Base-by-base conservation (phyloP, 53 echinoderm and acorn worm genomes). In the Apostichopus leukothele region DNA sequence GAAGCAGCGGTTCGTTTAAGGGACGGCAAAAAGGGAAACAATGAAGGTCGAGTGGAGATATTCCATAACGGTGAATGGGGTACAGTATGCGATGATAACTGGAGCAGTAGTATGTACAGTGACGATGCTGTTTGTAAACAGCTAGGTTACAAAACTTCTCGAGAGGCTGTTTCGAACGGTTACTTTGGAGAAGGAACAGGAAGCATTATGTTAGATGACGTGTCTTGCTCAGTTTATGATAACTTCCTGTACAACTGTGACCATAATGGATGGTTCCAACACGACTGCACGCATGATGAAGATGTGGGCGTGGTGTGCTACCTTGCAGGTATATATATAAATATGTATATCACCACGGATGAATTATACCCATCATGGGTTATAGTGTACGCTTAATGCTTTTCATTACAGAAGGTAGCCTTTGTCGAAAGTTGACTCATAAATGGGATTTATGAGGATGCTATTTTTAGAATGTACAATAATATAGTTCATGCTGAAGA, bases 201-300 rank as follows among this genome's bases (percentile, higher is more conserved):
- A 51, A 7, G 9, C 51, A 79, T 79, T 51, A 52, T 39, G 79
- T 18, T 79, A 53, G 79, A 79, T 51, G 79, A 79, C 27, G 78
- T 78, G 0, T 12, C 51, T 16, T 78, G 78, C 51, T 16, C 7
- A 1, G 39, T 3, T 9, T 6, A 39, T 9, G 79, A 51, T 16
- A 7, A 7, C 16, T 19, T 51, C 18, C 53, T 79, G 50, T 53
- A 39, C n/a, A 19, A 1, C 1, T 79, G 79, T 51, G 18, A 53
- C 52, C 79, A 51, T 18, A 1, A 16, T 12, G 54, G 79, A 51
- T 79, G 79, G 79, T 51, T 19, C 53, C 52, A 79, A 52, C 79
- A 79, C 53, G 79, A 79, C 52, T 79, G 79, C 51, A 79, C 79
- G 4, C 79, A 79, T 52, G 79, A 79, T 16, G 52, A 79, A 52